Evolutionary conservation across 2,797 vertebrate genomes (phyloP), one percentile per base, ranked within the genome.

Genomic region (Pipistrellus pipistrellus): DNA sequence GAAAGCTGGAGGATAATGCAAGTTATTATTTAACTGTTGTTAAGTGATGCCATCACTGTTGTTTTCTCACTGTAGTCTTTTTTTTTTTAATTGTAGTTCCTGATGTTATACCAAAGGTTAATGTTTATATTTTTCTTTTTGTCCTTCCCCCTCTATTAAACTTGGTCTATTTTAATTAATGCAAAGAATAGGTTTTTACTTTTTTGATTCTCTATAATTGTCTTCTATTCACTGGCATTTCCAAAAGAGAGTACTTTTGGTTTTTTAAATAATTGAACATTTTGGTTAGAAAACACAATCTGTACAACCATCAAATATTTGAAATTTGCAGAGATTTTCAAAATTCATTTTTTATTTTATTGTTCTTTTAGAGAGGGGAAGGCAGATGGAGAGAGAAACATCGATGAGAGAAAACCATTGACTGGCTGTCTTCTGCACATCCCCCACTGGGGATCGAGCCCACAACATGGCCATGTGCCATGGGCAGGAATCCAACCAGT

Each of bases 211-310:
- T 85, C 35, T 73, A 48, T 11, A 88, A 51, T 73, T 66, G n/a
- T 48, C 46, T 87, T 77, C 35, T 93, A 20, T 75, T 94, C 55
- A 93, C 0, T 27, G n/a, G 78, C 68, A 48, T 59, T 88, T 92
- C 66, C 51, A 41, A 53, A 13, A 15, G 4, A 35, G 30, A 14
- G n/a, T 51, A 69, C 11, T 87, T 90, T 75, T 76, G 72, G 4
- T 66, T 62, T 62, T 84, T 85, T 64, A 66, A 88, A 75, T 75
- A 92, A 93, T 44, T 73, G 59, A 92, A 68, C 14, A 80, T 23
- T 96, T 87, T 59, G 23, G 32, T 88, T 30, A 91, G 44, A 87
- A 92, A 90, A 89, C 44, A 90, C 38, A 10, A 69, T 51, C 64
- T 88, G 32, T 27, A 6, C 20, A 90, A 76, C 62, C 77, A 44